These are phyloP conservation scores for Nesogale talazaci DNA, from an alignment of 2,113 vertebrate species.

Conservation along the genomic window DNA sequence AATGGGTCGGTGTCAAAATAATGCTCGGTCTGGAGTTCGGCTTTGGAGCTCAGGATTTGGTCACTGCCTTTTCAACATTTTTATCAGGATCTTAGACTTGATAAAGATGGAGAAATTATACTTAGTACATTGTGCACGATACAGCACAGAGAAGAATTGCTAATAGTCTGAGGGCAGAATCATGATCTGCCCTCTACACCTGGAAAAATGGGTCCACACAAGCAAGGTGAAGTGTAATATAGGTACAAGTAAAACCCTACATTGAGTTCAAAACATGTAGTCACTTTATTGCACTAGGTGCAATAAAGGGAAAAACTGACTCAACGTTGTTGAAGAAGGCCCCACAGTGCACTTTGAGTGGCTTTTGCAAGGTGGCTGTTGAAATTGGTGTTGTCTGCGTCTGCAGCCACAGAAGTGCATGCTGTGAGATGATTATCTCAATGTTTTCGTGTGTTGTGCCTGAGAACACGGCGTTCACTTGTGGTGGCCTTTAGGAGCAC, in stretches of 20 bases:
- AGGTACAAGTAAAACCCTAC: background rate
- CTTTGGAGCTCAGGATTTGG: background rate
- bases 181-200: background rate
- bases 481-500: background rate
- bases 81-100: background rate
- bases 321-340: background rate
- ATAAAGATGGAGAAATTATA: background rate
- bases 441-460: background rate
- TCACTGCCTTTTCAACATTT: conserved; percentile 21
- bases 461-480: background rate
- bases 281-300: background rate
- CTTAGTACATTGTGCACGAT: background rate
- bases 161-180: background rate
- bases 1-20: background rate
- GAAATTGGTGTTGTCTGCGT: background rate
- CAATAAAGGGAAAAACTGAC: no score
- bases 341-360: background rate
- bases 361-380: background rate
- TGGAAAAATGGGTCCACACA: background rate
- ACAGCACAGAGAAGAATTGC: background rate
- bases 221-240: background rate
- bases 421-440: no score
- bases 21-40: background rate
- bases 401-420: background rate
- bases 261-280: background rate